A percentile compares a stretch with the other conserved stretches of the same genome.
phyloP scores from a whole-genome alignment of 1,140 invertebrate genomes.

The Steinernema feltiae region DNA sequence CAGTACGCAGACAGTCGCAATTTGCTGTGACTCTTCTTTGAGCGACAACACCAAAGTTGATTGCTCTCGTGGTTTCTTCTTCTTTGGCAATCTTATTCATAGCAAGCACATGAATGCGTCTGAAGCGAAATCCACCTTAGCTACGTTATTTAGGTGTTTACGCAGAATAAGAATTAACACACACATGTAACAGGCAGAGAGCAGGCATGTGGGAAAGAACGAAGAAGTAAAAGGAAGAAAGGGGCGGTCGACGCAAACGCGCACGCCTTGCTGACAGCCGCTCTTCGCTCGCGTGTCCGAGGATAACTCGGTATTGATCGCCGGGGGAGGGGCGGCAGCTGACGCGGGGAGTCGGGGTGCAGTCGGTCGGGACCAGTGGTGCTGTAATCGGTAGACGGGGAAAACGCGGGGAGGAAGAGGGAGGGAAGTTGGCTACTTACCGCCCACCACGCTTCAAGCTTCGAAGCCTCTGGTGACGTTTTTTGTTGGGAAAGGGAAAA shows the following conservation, averaged over 20 bases:
- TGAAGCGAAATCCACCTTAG: constrained; percentile 8
- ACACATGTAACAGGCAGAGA: constrained; percentile 13
- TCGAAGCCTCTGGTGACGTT: not conserved
- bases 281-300: constrained; percentile 14
- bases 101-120: constrained; percentile 7
- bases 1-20: not conserved
- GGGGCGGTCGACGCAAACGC: constrained; percentile 2
- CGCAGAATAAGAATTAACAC: not conserved
- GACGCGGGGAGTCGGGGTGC: constrained; percentile 6
- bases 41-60: constrained; percentile 1
- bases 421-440: constrained; percentile 7
- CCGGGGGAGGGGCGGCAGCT: constrained; percentile 14
- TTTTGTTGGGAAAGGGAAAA: too few relatives aligned
- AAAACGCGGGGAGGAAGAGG: not conserved
- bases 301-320: constrained; percentile 15
- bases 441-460: not conserved
- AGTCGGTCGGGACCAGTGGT: constrained; percentile 5
- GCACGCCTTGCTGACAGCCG: constrained; percentile 12
- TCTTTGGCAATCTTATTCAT: constrained; percentile 3
- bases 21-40: not conserved
- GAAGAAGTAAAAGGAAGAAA: constrained; percentile 13
- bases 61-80: not conserved
- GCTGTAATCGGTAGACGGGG: constrained; percentile 6
- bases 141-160: not conserved
- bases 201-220: constrained; percentile 14